Evolutionary conservation across 2,888 invertebrate species (phyloP).

Genomic region (Lepetodrilus schrolli): DNA sequence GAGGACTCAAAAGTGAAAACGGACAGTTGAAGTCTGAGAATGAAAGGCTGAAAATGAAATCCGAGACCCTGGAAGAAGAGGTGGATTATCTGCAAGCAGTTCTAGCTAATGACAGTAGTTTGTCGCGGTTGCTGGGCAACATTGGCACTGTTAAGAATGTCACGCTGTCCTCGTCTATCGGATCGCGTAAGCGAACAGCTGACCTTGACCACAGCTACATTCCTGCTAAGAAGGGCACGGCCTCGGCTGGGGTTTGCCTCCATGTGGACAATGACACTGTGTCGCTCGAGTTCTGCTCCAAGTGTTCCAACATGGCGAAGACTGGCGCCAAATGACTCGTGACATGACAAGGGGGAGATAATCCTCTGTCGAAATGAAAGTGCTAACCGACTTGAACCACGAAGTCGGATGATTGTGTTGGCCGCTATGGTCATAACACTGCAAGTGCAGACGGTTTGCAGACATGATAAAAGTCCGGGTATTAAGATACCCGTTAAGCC

Average conservation of each 20-base stretch:
- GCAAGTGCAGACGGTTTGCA: no score
- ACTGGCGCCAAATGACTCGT: neutral
- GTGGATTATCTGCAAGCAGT: conserved; percentile 68
- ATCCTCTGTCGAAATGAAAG: neutral
- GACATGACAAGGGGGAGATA: neutral
- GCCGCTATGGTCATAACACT: neutral
- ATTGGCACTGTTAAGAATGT: conserved; percentile 63
- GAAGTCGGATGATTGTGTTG: neutral
- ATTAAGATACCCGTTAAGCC: no score
- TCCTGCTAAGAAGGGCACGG: conserved; percentile 38
- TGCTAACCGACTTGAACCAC: neutral
- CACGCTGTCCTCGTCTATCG: conserved; percentile 55
- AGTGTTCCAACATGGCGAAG: conserved; percentile 60
- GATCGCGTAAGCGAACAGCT: conserved; percentile 51
- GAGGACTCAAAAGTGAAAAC: conserved; percentile 54
- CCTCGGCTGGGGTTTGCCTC: conserved; percentile 66
- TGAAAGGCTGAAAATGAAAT: conserved; percentile 43
- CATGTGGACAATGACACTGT: conserved; percentile 66
- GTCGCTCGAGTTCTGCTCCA: conserved; percentile 68
- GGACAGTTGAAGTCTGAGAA: conserved; percentile 46
- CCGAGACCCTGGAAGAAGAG: conserved; percentile 57
- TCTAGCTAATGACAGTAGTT: conserved; percentile 68
- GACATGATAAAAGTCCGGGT: no score
- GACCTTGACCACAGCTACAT: conserved; percentile 60
- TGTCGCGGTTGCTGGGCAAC: conserved; percentile 65